Percentiles rank a stretch among this genome's conserved stretches.
Conservation (phyloP, 2,113 vertebrate genomes). For the Onychostruthus taczanowskii region DNA sequence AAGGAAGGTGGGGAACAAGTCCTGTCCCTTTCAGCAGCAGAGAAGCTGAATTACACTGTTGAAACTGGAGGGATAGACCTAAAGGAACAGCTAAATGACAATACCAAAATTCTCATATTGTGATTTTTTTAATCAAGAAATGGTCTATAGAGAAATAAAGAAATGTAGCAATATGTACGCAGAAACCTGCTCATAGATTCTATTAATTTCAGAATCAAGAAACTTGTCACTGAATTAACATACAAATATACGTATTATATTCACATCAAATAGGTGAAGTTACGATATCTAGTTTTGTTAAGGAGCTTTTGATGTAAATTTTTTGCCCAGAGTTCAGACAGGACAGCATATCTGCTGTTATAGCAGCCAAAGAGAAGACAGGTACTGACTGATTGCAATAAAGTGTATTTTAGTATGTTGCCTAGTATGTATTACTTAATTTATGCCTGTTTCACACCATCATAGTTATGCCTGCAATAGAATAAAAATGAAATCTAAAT, state of each 20-base stretch:
- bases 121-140: background rate
- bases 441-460: slow-evolving; percentile 15
- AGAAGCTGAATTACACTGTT: background rate
- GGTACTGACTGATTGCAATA: background rate
- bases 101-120: background rate
- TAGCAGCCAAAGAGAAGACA: background rate
- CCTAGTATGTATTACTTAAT: background rate
- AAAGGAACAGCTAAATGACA: background rate
- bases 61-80: background rate
- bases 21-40: background rate
- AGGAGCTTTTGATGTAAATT: background rate
- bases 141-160: background rate
- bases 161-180: background rate
- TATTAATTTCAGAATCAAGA: background rate
- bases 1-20: background rate
- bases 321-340: background rate
- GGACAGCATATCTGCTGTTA: background rate
- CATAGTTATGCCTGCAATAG: background rate
- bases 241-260: background rate
- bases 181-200: background rate
- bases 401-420: background rate
- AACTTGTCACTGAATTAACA: background rate
- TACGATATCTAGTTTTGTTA: background rate
- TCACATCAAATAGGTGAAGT: slow-evolving; percentile 7
- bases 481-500: slow-evolving; percentile 49